A percentile compares a stretch with the other conserved stretches of the same genome.
Conservation (phyloP, 2,888 invertebrate genomes). For the Fissipunctia ypsillon region DNA sequence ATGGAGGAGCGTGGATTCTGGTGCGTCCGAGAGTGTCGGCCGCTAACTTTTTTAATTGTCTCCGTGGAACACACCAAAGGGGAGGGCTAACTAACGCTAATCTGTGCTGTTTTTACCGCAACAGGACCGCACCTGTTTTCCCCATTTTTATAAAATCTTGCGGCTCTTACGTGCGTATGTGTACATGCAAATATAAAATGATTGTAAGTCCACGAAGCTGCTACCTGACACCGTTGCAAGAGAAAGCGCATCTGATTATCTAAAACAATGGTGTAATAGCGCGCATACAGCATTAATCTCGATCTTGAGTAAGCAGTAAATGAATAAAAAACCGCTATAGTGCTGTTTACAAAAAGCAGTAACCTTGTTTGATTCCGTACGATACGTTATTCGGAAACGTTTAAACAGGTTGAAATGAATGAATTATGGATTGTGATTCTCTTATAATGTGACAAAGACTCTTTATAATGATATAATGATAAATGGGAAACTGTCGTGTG, state of each 20-base stretch:
- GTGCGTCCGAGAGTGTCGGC: constrained; percentile 48
- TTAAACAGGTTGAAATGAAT: constrained; percentile 12
- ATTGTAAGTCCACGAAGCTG: constrained; percentile 49
- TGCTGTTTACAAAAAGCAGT: constrained; percentile 27
- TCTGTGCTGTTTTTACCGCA: constrained; percentile 45
- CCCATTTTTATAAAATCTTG: constrained; percentile 34
- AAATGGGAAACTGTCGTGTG: neutral
- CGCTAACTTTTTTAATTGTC: constrained; percentile 66
- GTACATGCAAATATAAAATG: constrained; percentile 32
- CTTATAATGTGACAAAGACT: neutral
- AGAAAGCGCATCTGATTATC: constrained; percentile 72
- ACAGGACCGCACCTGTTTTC: constrained; percentile 8
- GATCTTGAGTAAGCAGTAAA: constrained; percentile 22
- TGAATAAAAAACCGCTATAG: constrained; percentile 36
- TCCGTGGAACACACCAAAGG: constrained; percentile 42
- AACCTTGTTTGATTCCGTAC: constrained; percentile 8
- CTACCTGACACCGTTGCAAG: constrained; percentile 65
- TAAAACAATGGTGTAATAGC: constrained; percentile 70
- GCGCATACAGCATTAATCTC: constrained; percentile 50
- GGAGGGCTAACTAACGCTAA: constrained; percentile 51
- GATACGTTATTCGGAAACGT: constrained; percentile 14
- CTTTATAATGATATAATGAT: neutral
- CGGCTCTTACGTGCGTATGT: neutral
- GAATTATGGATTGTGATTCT: neutral
- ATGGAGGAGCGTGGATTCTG: constrained; percentile 62